phyloP scores from a whole-genome alignment of 1,140 invertebrate species.

The Eumeta japonica region DNA sequence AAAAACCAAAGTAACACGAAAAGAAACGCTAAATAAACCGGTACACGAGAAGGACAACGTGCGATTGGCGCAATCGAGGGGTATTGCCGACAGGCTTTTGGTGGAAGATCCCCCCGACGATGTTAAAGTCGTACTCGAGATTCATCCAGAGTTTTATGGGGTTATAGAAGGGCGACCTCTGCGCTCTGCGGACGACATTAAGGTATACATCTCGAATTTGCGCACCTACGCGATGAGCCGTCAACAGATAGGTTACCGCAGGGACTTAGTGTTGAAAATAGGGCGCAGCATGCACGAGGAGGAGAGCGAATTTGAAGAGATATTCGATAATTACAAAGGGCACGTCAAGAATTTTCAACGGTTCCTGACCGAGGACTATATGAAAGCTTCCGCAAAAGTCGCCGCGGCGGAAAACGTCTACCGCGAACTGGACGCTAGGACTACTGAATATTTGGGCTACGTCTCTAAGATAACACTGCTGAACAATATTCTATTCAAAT shows the following conservation, averaged over 20 bases:
- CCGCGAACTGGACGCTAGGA: conserved; percentile 50
- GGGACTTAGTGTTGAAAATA: conserved; percentile 61
- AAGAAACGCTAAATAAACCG: conserved; percentile 28
- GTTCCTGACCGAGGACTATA: conserved; percentile 64
- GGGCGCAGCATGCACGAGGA: conserved; percentile 61
- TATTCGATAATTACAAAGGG: conserved; percentile 54
- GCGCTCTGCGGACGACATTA: conserved; percentile 58
- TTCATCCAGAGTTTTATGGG: conserved; percentile 65
- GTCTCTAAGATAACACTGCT: conserved; percentile 50
- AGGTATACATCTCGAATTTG: conserved; percentile 59
- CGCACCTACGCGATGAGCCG: conserved; percentile 58
- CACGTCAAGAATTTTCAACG: conserved; percentile 63
- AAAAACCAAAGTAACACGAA: conserved; percentile 28
- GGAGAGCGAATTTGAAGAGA: conserved; percentile 51
- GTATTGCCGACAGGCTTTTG: conserved; percentile 44
- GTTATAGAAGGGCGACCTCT: conserved; percentile 60
- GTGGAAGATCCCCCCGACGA: conserved; percentile 40
- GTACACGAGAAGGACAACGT: conserved; percentile 41
- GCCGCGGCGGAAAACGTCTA: conserved; percentile 52
- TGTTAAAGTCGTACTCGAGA: conserved; percentile 57
- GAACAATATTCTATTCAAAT: conserved; percentile 61
- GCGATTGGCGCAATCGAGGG: conserved; percentile 36
- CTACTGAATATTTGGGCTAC: conserved; percentile 52
- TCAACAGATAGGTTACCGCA: conserved; percentile 60
- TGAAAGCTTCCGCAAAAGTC: conserved; percentile 58